Evolutionary conservation across 2,888 invertebrate species (phyloP).

Genomic region (Megalurothrips usitatus): DNA sequence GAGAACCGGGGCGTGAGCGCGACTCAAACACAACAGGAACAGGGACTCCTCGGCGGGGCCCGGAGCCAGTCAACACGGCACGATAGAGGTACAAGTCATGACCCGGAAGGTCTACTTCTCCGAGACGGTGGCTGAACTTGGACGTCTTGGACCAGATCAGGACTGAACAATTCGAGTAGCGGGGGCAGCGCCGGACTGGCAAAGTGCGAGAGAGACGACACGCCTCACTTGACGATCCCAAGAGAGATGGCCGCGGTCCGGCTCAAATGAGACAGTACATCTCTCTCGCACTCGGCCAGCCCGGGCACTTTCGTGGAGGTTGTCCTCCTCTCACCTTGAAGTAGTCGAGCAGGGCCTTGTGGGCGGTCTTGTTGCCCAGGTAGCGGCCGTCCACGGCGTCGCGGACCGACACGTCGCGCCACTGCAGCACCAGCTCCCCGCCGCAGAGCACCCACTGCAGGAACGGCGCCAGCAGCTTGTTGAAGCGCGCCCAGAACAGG

Average conservation of each 20-base stretch:
- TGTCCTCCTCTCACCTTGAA: conserved; percentile 54
- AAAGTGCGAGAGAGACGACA: neutral
- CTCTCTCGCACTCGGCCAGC: neutral
- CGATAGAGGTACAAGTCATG: too few species aligned
- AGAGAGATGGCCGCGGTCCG: too few species aligned
- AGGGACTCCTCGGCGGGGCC: neutral
- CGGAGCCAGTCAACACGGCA: neutral
- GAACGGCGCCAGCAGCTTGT: conserved; percentile 62
- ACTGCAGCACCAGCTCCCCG: conserved; percentile 58
- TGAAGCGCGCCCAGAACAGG: conserved; percentile 62
- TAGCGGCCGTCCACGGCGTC: conserved; percentile 62
- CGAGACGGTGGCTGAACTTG: too few species aligned
- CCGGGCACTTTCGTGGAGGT: neutral
- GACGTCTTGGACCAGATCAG: too few species aligned
- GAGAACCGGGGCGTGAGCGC: neutral
- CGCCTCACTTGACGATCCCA: too few species aligned
- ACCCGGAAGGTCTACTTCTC: too few species aligned
- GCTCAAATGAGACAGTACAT: neutral
- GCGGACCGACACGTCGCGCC: conserved; percentile 59
- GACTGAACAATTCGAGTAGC: too few species aligned
- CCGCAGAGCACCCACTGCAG: conserved; percentile 56
- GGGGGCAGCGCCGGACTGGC: too few species aligned
- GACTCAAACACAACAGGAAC: conserved; percentile 1
- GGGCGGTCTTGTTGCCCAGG: conserved; percentile 51
- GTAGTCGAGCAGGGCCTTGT: conserved; percentile 55